These are phyloP conservation scores for Heterochromis multidens DNA, from an alignment of 2,113 vertebrate species.

Conservation along the genomic window DNA sequence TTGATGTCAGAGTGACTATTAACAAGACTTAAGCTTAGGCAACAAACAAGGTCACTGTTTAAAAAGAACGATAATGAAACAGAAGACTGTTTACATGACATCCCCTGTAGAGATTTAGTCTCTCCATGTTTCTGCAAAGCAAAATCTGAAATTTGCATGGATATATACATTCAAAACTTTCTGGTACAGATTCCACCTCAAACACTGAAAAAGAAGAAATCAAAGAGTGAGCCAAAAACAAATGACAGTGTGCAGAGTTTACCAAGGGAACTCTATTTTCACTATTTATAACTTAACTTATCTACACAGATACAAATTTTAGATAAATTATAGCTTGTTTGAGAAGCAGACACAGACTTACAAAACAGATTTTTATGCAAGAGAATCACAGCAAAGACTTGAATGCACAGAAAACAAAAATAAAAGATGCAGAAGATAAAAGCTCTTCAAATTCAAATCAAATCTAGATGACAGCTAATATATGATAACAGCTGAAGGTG, in stretches of 20 bases:
- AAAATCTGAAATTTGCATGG: fast-evolving
- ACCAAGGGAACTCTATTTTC: fast-evolving
- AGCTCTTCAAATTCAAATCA: neutral
- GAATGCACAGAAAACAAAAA: neutral
- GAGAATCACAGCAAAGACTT: neutral
- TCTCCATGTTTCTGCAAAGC: neutral
- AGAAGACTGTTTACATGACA: neutral
- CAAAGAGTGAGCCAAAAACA: neutral
- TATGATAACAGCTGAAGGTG: neutral
- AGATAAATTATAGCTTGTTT: neutral
- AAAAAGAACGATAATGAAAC: neutral
- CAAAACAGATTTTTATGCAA: neutral
- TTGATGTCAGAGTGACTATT: neutral
- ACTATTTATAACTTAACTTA: neutral
- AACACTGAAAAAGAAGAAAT: neutral
- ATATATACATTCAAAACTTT: neutral
- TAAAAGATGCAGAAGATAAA: neutral
- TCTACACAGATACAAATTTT: fast-evolving
- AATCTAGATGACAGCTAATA: neutral
- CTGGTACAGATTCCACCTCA: too few relatives aligned
- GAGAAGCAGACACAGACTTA: neutral
- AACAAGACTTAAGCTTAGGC: neutral
- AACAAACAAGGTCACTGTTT: fast-evolving
- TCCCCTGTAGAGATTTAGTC: neutral
- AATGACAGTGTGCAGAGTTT: neutral